Evolutionary conservation across 2,888 invertebrate genomes (phyloP), one percentile per base, ranked within the genome.

Genomic region (Nephrocerus scutellatus): DNA sequence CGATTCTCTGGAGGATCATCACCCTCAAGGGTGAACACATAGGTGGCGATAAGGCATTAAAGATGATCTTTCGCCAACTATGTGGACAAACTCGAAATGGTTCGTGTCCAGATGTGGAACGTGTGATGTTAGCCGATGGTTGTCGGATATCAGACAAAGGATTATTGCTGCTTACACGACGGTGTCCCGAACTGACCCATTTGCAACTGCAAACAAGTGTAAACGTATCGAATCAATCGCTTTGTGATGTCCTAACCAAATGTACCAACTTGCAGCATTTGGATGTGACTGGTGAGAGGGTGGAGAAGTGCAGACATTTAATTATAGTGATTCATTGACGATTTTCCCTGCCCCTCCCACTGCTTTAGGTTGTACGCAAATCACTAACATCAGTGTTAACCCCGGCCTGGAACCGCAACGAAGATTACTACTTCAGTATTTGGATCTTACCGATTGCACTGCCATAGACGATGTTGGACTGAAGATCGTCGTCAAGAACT

Each of bases 361-460:
- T 41, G 33, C 68, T 51, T 42, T 64, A 75, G 82, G 87, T 42
- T 89, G 88, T 64, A 75, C 80, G 18, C 60, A 82, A 61, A 79
- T 89, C 48, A 84, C 84, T 49, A 85, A 84, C 71, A 82, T 88
- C 16, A 80, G 78, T 53, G 76, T 80, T 56, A 75, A 77, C 49
- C 76, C 79, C 52, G 72, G 78, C 34, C 72, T 79, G 46, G 78
- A 80, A 47, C 75, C 77, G 6, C 72, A 79, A 1, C 68, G 80
- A 39, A 71, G 81, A 35, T 74, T 91, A 10, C 78, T 84, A 29
- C 73, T 92, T 29, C 89, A 91, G 63, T 87, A 86, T 66, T 74
- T 93, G 49, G 92, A 93, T 70, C 74, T 93, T 54, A 91, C 91
- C 5, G 92, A 93, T 67, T 93, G 93, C 60, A 77, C 80, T 41